A percentile compares a stretch with the other conserved stretches of the same genome.
Conservation (phyloP, 2,888 invertebrate species). For the Dryocosmus kuriphilus region DNA sequence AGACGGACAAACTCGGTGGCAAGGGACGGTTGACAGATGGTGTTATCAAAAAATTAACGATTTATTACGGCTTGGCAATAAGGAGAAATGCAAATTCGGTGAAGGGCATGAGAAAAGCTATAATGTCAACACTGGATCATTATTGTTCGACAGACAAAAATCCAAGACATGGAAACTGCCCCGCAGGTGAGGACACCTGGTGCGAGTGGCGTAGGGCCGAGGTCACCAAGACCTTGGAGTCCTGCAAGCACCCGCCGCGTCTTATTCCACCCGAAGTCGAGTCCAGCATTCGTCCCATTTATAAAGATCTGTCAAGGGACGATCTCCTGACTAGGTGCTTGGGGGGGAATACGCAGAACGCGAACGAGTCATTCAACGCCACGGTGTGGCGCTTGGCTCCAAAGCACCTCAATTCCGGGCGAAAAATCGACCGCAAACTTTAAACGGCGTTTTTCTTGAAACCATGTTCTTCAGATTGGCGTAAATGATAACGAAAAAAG, state of each 20-base stretch:
- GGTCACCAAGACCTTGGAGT: conserved; percentile 14
- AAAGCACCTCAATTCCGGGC: too few relatives aligned
- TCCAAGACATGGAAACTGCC: conserved; percentile 54
- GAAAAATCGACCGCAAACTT: too few relatives aligned
- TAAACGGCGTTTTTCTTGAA: too few relatives aligned
- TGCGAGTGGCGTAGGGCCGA: conserved; percentile 49
- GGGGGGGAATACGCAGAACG: conserved; percentile 28
- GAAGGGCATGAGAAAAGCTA: conserved; percentile 54
- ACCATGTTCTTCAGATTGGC: too few relatives aligned
- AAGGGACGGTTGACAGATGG: conserved; percentile 48
- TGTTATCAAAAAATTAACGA: conserved; percentile 54
- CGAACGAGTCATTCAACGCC: too few relatives aligned
- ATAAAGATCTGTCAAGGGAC: conserved; percentile 29
- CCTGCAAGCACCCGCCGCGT: conserved; percentile 23
- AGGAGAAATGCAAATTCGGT: conserved; percentile 51
- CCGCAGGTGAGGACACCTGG: conserved; percentile 50
- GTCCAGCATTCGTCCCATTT: conserved; percentile 19
- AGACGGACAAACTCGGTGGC: conserved; percentile 49
- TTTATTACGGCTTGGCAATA: conserved; percentile 57
- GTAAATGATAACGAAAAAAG: too few relatives aligned
- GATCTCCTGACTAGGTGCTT: conserved; percentile 37
- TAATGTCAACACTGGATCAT: conserved; percentile 54
- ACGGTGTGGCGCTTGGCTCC: too few relatives aligned
- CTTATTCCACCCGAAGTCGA: too few relatives aligned
- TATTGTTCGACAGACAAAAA: conserved; percentile 53